Percentiles rank a stretch among this genome's conserved stretches.
Evolutionary conservation across 2,888 invertebrate genomes (phyloP).

Genomic region (Pherbina coryleti): DNA sequence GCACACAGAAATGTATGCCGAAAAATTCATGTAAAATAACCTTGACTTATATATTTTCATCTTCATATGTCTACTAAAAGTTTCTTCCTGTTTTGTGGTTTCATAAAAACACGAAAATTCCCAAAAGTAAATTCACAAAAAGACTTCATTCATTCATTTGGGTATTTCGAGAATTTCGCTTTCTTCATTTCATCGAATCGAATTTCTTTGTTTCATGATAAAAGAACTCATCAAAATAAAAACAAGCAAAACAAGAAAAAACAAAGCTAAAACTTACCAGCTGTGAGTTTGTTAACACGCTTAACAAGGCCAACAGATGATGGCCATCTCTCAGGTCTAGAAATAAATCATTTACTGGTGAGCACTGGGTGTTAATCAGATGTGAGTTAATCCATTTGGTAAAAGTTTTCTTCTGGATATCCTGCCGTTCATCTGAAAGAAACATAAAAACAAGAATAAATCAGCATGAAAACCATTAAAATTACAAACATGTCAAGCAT

Average conservation of each 20-base stretch:
- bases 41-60: too few species aligned
- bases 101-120: too few species aligned
- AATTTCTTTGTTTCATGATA: neutral
- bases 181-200: neutral
- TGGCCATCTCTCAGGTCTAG: slow-evolving; percentile 88
- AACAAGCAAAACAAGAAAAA: too few species aligned
- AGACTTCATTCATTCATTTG: neutral
- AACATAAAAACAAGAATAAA: neutral
- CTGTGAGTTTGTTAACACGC: slow-evolving; percentile 84
- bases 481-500: neutral
- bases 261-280: slow-evolving; percentile 79
- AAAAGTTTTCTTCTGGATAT: slow-evolving; percentile 95
- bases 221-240: neutral
- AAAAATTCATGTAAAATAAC: too few species aligned
- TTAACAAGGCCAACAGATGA: slow-evolving; percentile 83
- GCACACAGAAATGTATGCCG: too few species aligned
- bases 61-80: too few species aligned
- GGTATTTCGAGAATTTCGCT: neutral
- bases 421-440: slow-evolving; percentile 87
- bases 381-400: slow-evolving; percentile 93
- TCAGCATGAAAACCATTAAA: neutral
- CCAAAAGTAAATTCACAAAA: too few species aligned
- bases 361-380: slow-evolving; percentile 77
- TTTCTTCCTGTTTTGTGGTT: too few species aligned
- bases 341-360: slow-evolving; percentile 83